phyloP scores from a whole-genome alignment of 2,888 invertebrate species.

The Masnerella sp. region DNA sequence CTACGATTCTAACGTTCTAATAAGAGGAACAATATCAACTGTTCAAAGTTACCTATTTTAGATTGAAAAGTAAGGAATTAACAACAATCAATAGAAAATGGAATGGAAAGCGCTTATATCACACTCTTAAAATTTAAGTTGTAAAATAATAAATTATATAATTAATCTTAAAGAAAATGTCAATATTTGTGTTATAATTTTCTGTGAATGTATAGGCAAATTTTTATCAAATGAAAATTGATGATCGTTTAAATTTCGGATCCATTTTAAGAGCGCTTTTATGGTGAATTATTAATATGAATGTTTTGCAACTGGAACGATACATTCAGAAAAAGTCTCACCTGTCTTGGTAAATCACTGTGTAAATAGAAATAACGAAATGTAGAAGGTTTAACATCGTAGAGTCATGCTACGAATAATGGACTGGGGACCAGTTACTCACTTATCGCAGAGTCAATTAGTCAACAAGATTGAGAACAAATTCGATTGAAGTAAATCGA shows the following conservation, averaged over 20 bases:
- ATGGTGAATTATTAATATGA: not conserved
- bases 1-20: slow-evolving; percentile 42
- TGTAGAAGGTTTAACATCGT: slow-evolving; percentile 39
- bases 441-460: slow-evolving; percentile 30
- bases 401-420: slow-evolving; percentile 38
- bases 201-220: too few species aligned
- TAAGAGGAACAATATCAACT: slow-evolving; percentile 15
- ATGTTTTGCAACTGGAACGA: slow-evolving; percentile 9
- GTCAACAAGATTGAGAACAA: not conserved
- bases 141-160: too few species aligned
- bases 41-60: slow-evolving; percentile 33
- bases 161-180: too few species aligned
- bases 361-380: slow-evolving; percentile 55
- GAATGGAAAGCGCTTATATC: not conserved
- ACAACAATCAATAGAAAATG: slow-evolving; percentile 3
- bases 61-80: slow-evolving; percentile 2
- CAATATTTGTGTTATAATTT: too few species aligned
- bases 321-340: slow-evolving; percentile 58
- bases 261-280: too few species aligned
- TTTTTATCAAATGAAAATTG: too few species aligned
- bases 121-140: too few species aligned
- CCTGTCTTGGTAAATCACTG: slow-evolving; percentile 60
- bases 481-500: too few species aligned
- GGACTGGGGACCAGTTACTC: slow-evolving; percentile 41
- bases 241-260: too few species aligned